Base-by-base conservation (phyloP, 2,888 invertebrate species). In the Chrysomela aeneicollis region DNA sequence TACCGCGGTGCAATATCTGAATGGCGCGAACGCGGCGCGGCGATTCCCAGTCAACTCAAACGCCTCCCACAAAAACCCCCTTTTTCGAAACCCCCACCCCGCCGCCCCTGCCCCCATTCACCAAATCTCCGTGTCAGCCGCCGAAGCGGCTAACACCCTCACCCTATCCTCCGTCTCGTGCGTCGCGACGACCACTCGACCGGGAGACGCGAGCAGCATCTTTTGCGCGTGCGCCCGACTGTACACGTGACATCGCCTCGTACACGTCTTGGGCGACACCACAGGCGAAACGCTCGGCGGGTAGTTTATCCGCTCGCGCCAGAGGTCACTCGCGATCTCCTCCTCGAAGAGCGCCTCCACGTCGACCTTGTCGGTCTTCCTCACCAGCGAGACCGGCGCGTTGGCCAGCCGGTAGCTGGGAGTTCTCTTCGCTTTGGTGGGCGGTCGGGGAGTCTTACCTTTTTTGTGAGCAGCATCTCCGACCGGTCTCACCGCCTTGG, bases 391-490 rank as follows among this genome's bases (percentile, higher is more conserved):
- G 37, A 89, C 86, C 21, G 89, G 88, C 71, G 88, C 89, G 82
- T 93, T 93, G 15, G 94, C 94, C 81, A 92, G 86, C 71, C 92
- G 89, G 79, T 94, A 94, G 82, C 93, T 94, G 81, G 94, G 92
- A 80, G 92, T 92, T 66, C 94, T 89, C 82, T 92, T 92, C 52
- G 93, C 51, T 18, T 61, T 84, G 74, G 83, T 83, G n/a, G 59
- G 62, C 19, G 50, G 73, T 74, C 68, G 70, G 57, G 74, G 71
- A 67, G 64, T 47, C 90, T 90, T 90, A 90, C 90, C 90, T 90
- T 89, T 87, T 82, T 86, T 87, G 83, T 86, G 84, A 84, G 86
- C 86, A 75, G 87, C 84, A 76, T 88, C 89, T 81, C 57, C 73
- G 0, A 85, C 83, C 8, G 86, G 84, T 52, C 85, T 81, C 17